Conservation (phyloP, 2,113 vertebrate species). For the Clupea harengus region DNA sequence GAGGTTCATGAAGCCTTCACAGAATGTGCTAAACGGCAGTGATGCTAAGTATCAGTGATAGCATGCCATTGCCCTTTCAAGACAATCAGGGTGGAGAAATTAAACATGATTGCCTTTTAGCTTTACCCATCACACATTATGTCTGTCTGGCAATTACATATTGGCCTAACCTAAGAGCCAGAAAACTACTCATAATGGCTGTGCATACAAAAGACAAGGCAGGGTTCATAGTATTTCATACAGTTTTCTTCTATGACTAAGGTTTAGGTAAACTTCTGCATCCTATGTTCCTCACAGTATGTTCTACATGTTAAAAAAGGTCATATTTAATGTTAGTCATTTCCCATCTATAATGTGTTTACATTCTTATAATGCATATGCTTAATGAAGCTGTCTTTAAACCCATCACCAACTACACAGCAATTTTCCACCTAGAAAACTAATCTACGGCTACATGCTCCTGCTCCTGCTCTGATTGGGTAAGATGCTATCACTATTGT, state of each 20-base stretch:
- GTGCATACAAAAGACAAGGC: background rate
- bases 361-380: background rate
- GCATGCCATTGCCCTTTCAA: background rate
- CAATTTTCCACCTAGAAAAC: background rate
- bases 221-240: background rate
- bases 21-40: background rate
- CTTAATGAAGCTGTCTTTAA: background rate
- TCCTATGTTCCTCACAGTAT: background rate
- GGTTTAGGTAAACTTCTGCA: background rate
- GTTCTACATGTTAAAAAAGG: background rate
- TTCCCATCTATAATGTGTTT: background rate
- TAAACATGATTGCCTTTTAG: background rate
- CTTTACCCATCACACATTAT: background rate
- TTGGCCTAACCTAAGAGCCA: background rate
- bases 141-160: background rate
- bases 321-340: background rate
- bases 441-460: background rate
- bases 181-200: background rate
- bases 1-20: background rate
- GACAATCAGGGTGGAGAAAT: background rate
- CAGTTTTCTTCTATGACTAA: background rate
- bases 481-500: background rate
- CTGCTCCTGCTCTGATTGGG: background rate
- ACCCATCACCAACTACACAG: background rate
- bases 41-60: slow-evolving; percentile 1